Conservation (phyloP, 2,888 invertebrate genomes). For the Spisula solida region DNA sequence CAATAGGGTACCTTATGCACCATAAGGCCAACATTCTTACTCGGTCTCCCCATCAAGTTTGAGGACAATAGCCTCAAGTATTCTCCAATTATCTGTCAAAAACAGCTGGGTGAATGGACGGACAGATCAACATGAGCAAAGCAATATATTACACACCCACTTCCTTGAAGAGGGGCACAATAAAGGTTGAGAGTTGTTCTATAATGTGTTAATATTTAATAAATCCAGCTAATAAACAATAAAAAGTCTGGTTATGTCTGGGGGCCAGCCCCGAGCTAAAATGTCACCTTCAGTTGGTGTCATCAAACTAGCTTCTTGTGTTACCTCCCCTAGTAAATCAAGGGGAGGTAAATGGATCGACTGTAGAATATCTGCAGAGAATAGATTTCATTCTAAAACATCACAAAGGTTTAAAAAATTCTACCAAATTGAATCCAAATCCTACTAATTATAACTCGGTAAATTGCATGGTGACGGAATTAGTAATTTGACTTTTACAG, state of each 20-base stretch:
- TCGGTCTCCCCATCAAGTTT: no score
- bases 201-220: not conserved
- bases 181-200: not conserved
- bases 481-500: no score
- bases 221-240: not conserved
- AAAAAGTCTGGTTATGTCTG: slow-evolving; percentile 21
- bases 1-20: no score
- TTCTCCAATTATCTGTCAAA: no score
- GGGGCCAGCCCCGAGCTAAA: slow-evolving; percentile 8
- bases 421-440: no score
- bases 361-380: slow-evolving; percentile 36
- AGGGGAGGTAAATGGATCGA: slow-evolving; percentile 66
- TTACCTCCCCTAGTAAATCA: slow-evolving; percentile 61
- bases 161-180: not conserved
- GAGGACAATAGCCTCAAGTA: no score
- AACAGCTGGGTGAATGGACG: no score
- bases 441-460: no score
- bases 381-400: slow-evolving; percentile 10
- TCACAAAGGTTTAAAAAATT: not conserved
- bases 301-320: slow-evolving; percentile 45
- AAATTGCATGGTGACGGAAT: no score
- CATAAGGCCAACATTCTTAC: no score
- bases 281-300: slow-evolving; percentile 50
- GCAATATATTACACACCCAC: no score
- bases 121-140: no score